Conservation (phyloP, 2,797 vertebrate species). For the Urosaurus nigricauda region DNA sequence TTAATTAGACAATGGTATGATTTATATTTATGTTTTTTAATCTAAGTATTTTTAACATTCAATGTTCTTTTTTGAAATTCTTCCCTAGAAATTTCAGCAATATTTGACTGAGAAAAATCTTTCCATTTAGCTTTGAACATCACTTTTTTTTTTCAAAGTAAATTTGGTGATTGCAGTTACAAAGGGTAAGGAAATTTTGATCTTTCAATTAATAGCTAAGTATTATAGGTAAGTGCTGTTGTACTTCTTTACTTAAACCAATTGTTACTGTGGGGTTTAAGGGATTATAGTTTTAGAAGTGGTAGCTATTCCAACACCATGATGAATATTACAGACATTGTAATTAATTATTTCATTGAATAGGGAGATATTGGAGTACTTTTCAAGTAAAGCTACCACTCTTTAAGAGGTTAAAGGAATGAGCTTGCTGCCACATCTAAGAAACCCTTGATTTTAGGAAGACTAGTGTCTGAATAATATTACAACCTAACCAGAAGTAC, state of each 20-base stretch:
- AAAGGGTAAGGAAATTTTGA: not conserved
- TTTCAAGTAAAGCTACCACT: constrained; percentile 41
- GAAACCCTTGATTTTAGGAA: constrained; percentile 57
- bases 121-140: not conserved
- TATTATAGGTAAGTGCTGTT: not conserved
- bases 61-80: not conserved
- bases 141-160: not conserved
- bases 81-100: not conserved
- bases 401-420: constrained; percentile 66
- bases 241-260: not conserved
- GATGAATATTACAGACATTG: not conserved
- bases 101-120: not conserved
- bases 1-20: no score
- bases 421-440: constrained; percentile 59
- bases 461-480: constrained; percentile 56
- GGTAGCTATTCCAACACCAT: not conserved
- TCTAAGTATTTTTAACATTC: no score
- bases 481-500: constrained; percentile 60
- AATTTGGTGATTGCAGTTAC: not conserved
- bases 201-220: not conserved
- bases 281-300: not conserved
- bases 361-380: constrained; percentile 26
- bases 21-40: no score
- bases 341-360: not conserved
- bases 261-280: not conserved